phyloP scores from a whole-genome alignment of 2,113 vertebrate genomes.

The Pluvialis apricaria region DNA sequence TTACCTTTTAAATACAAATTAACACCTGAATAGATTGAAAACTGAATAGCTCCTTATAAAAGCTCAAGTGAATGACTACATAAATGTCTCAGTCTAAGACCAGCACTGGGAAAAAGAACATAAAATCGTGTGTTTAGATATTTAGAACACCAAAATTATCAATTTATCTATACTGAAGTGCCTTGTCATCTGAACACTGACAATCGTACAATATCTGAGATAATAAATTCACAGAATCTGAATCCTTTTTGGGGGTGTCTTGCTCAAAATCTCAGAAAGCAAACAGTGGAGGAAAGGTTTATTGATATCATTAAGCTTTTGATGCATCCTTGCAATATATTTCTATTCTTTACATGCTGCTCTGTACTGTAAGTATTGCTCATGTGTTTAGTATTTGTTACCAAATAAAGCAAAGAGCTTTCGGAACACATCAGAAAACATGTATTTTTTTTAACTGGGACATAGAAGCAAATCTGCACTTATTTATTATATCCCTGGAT shows the following conservation, averaged over 20 bases:
- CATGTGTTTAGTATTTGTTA: neutral
- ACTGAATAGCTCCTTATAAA: neutral
- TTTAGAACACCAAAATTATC: neutral
- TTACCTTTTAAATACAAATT: constrained; percentile 44
- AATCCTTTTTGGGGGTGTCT: neutral
- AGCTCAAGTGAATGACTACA: neutral
- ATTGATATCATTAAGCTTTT: neutral
- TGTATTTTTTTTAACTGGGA: neutral
- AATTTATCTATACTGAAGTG: neutral
- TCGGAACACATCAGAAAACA: neutral
- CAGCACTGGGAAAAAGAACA: neutral
- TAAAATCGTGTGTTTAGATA: neutral
- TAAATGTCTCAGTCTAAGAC: neutral
- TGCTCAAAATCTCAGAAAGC: neutral
- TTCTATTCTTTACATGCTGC: neutral
- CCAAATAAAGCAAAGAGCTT: neutral
- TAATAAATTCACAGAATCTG: neutral
- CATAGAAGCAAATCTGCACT: neutral
- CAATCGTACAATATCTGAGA: neutral
- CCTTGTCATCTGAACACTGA: neutral
- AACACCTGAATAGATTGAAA: neutral
- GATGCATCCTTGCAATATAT: neutral
- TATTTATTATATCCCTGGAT: neutral
- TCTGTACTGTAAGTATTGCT: neutral
- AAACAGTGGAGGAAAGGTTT: neutral